These are phyloP conservation scores for Caenorhabditis sp. DNA, from an alignment of 2,888 invertebrate genomes.

Conservation along the genomic window DNA sequence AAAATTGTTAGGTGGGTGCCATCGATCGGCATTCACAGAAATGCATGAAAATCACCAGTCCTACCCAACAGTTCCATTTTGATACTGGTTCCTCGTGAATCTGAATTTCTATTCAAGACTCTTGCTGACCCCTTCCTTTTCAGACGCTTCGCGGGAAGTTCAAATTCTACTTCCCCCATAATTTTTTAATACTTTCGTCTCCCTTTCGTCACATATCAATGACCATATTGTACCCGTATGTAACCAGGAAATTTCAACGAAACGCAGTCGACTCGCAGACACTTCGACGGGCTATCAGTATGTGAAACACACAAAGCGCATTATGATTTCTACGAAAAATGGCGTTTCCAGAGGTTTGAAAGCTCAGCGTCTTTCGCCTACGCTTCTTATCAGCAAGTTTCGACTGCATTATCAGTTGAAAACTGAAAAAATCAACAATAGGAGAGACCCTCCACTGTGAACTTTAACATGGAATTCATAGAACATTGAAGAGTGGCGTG, in stretches of 20 bases:
- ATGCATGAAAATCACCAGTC: no score
- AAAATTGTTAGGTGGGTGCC: no score
- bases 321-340: conserved; percentile 53
- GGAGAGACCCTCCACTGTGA: conserved; percentile 34
- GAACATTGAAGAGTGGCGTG: conserved; percentile 50
- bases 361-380: conserved; percentile 45
- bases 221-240: conserved; percentile 36
- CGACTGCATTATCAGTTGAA: conserved; percentile 18
- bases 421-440: conserved; percentile 31
- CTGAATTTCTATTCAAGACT: no score
- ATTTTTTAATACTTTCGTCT: conserved; percentile 5
- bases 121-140: neutral
- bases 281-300: conserved; percentile 22
- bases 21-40: no score
- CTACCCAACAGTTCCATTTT: no score
- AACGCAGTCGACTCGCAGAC: conserved; percentile 44
- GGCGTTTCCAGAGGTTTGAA: conserved; percentile 56
- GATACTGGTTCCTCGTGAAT: no score
- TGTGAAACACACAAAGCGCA: conserved; percentile 27
- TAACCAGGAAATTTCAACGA: conserved; percentile 42
- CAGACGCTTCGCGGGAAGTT: neutral
- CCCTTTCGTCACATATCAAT: conserved; percentile 34
- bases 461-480: conserved; percentile 37
- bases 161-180: conserved; percentile 15
- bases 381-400: conserved; percentile 55